These are phyloP conservation scores for Drosophila formosana DNA, from an alignment of 2,888 invertebrate genomes.

Conservation along the genomic window DNA sequence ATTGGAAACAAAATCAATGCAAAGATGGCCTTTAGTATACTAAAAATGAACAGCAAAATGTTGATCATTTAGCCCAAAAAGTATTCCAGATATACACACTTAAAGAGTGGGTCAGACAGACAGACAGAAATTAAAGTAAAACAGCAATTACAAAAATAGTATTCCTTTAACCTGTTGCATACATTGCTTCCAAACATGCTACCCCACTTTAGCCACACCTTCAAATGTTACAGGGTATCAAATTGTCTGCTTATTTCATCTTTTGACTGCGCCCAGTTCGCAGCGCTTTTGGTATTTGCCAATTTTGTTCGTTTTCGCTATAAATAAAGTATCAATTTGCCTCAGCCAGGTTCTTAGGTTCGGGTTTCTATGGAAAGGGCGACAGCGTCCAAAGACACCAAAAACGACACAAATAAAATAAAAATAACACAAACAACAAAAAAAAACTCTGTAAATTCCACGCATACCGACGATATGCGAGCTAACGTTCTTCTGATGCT, in stretches of 20 bases:
- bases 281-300: conserved; percentile 56
- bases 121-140: too few relatives aligned
- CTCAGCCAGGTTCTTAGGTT: conserved; percentile 33
- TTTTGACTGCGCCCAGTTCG: conserved; percentile 54
- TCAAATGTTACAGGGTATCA: not conserved
- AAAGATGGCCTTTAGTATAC: too few relatives aligned
- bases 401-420: conserved; percentile 4
- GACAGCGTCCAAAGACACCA: conserved; percentile 14
- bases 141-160: too few relatives aligned
- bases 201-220: not conserved
- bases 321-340: conserved; percentile 70
- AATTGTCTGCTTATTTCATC: conserved; percentile 54
- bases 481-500: conserved; percentile 1
- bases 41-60: too few relatives aligned
- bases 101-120: too few relatives aligned
- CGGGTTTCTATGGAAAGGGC: conserved; percentile 69
- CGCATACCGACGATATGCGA: conserved; percentile 42
- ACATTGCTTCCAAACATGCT: too few relatives aligned
- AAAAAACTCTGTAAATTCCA: conserved; percentile 55
- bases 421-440: not conserved
- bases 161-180: too few relatives aligned
- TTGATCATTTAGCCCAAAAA: too few relatives aligned
- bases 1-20: not conserved
- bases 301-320: conserved; percentile 64
- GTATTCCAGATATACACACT: too few relatives aligned